Conservation (phyloP, 2,888 invertebrate species). For the Stenurella melanura region DNA sequence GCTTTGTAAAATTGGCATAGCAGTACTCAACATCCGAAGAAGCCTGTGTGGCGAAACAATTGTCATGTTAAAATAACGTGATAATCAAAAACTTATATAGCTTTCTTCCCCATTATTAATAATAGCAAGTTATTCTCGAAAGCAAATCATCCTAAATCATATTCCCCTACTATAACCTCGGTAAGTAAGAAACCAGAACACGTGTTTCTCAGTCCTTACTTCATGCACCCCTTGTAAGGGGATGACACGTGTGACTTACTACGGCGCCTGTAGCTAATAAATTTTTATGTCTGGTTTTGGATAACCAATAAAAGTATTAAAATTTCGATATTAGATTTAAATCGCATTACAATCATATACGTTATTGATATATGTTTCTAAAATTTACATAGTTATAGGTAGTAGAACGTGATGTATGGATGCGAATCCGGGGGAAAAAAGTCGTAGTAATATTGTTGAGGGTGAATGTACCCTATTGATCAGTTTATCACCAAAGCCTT, state of each 20-base stretch:
- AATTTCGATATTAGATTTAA: constrained; percentile 44
- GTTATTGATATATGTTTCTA: constrained; percentile 45
- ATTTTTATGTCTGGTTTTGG: constrained; percentile 26
- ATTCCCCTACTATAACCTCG: neutral
- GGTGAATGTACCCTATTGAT: constrained; percentile 26
- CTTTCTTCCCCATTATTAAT: no score
- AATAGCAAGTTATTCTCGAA: no score
- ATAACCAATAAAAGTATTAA: constrained; percentile 45
- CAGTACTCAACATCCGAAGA: no score
- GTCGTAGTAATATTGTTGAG: constrained; percentile 26
- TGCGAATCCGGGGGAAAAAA: constrained; percentile 36
- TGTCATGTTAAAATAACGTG: no score
- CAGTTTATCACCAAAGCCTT: constrained; percentile 14
- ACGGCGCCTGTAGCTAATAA: constrained; percentile 27
- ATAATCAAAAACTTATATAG: no score
- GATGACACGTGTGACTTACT: constrained; percentile 19
- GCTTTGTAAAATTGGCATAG: no score
- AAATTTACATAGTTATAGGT: constrained; percentile 45
- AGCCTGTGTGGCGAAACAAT: no score
- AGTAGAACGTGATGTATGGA: constrained; percentile 30
- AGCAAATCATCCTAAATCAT: no score
- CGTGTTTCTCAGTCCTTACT: neutral
- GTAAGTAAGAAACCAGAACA: neutral
- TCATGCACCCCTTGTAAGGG: neutral
- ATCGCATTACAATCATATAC: constrained; percentile 35